These are phyloP conservation scores for Micromys minutus DNA, from an alignment of 2,113 vertebrate genomes.

Conservation along the genomic window DNA sequence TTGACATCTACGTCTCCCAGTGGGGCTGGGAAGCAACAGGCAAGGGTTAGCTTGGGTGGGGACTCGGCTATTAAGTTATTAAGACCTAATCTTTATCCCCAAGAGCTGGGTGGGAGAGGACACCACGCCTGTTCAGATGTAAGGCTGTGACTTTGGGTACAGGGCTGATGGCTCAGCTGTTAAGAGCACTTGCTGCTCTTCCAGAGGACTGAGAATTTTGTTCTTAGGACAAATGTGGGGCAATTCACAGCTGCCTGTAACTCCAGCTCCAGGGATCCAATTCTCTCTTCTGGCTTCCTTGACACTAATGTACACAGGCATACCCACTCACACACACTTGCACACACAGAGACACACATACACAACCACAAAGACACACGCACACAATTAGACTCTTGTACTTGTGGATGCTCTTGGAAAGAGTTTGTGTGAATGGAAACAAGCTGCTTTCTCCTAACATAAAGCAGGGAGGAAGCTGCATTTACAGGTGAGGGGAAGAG, in stretches of 20 bases:
- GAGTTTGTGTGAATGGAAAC: not conserved
- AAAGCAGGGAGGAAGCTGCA: not conserved
- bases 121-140: constrained; percentile 7
- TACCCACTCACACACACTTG: not conserved
- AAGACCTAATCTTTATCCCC: constrained; percentile 33
- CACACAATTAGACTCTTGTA: not conserved
- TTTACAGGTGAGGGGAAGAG: not conserved
- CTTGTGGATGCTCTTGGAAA: not conserved
- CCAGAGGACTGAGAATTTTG: not conserved
- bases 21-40: not conserved
- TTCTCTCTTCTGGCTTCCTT: not conserved
- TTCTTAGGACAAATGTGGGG: no score
- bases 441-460: not conserved
- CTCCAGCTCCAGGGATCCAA: not conserved
- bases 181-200: not conserved
- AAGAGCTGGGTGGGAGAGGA: not conserved
- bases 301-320: no score
- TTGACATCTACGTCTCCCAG: not conserved
- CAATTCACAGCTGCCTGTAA: not conserved
- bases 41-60: constrained; percentile 9
- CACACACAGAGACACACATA: not conserved
- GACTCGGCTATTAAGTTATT: constrained; percentile 60
- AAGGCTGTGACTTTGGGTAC: not conserved
- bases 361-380: not conserved
- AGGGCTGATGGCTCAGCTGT: not conserved